Evolutionary conservation across 2,113 vertebrate genomes (phyloP).

Genomic region (Leptosomus discolor): DNA sequence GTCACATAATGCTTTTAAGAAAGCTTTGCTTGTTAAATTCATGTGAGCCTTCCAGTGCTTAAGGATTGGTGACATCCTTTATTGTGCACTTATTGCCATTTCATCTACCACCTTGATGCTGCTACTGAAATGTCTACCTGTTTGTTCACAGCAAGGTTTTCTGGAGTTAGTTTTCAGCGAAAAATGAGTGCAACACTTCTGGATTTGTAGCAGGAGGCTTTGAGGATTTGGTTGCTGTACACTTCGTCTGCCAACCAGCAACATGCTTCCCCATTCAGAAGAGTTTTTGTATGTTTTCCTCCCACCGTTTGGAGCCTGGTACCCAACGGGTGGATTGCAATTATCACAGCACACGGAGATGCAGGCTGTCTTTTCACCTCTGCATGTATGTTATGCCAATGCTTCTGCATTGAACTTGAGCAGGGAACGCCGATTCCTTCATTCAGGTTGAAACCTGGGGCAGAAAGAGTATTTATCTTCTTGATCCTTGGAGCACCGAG

Average conservation of each 20-base stretch:
- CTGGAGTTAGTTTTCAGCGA: not conserved
- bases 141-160: not conserved
- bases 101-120: not conserved
- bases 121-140: not conserved
- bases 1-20: not conserved
- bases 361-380: not conserved
- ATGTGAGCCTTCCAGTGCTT: not conserved
- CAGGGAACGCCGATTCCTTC: not conserved
- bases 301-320: not conserved
- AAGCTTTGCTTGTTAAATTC: not conserved
- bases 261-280: not conserved
- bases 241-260: not conserved
- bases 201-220: not conserved
- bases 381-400: not conserved
- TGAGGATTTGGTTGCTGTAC: not conserved
- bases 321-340: not conserved
- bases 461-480: not conserved
- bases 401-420: not conserved
- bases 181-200: not conserved
- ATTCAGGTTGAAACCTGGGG: not conserved
- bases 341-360: not conserved
- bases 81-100: not conserved
- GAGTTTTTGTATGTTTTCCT: not conserved
- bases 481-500: not conserved
- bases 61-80: not conserved